A percentile compares a stretch with the other conserved stretches of the same genome.
Conservation (phyloP, 2,888 invertebrate species). For the Halictus quadricinctus region DNA sequence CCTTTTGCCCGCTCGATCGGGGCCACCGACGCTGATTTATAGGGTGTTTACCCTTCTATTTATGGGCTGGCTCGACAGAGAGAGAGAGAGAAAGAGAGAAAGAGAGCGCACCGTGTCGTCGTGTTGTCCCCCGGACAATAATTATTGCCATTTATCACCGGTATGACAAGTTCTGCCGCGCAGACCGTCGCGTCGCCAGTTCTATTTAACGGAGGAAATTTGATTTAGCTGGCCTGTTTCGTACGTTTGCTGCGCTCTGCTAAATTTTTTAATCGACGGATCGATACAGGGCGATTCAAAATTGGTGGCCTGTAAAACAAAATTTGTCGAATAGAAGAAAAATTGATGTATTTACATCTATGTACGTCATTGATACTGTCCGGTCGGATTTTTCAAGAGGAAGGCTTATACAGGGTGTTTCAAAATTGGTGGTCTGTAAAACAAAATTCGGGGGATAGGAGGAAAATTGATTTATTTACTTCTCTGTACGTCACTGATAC, state of each 20-base stretch:
- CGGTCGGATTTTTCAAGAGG: background rate
- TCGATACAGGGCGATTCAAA: background rate
- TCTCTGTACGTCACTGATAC: background rate
- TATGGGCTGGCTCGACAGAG: slow-evolving; percentile 23
- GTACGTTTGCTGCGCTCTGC: background rate
- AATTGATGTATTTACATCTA: background rate
- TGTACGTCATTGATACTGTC: background rate
- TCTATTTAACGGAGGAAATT: background rate
- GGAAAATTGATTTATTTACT: background rate
- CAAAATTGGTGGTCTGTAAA: background rate
- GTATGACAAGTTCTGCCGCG: background rate
- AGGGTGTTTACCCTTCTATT: slow-evolving; percentile 57
- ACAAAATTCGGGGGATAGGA: background rate
- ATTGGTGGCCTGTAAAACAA: background rate
- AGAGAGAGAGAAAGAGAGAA: background rate
- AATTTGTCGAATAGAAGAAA: fast-evolving
- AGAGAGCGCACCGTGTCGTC: background rate
- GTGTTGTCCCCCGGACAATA: background rate
- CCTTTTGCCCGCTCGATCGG: slow-evolving; percentile 49
- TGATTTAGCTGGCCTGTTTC: background rate
- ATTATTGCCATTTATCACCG: background rate
- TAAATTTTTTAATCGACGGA: background rate
- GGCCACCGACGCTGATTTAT: slow-evolving; percentile 45
- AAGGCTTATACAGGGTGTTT: background rate
- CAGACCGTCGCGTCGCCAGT: background rate